Percentiles rank a stretch among this genome's conserved stretches.
Conservation (phyloP, 2,888 invertebrate species). For the Ypsolopha scabrella region DNA sequence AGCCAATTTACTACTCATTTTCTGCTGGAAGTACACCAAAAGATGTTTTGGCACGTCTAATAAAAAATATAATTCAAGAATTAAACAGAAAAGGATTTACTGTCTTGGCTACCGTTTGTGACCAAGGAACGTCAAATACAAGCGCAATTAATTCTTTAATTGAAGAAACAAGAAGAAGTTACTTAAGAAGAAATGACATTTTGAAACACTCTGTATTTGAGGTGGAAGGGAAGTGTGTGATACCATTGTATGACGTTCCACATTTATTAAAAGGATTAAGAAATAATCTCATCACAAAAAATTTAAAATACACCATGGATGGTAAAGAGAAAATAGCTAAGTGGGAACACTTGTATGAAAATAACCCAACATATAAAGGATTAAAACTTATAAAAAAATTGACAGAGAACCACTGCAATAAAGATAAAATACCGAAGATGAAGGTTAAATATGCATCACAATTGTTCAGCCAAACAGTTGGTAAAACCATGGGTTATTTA, state of each 20-base stretch:
- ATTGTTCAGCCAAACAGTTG: conserved; percentile 9
- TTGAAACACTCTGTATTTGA: conserved; percentile 2
- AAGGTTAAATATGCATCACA: conserved; percentile 8
- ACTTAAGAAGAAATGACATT: conserved; percentile 6
- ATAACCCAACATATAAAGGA: conserved; percentile 9
- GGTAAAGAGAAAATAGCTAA: conserved; percentile 4
- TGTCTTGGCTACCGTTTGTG: conserved; percentile 12
- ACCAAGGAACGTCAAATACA: conserved; percentile 12
- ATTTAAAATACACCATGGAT: conserved; percentile 5
- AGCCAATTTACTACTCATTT: conserved; percentile 11
- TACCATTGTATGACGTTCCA: conserved; percentile 11
- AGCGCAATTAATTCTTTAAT: conserved; percentile 9
- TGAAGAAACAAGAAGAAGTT: conserved; percentile 5
- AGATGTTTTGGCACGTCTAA: conserved; percentile 3
- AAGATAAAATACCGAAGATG: conserved; percentile 9
- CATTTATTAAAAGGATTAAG: conserved; percentile 12
- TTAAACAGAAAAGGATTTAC: conserved; percentile 7
- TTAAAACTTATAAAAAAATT: conserved; percentile 9
- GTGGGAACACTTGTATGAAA: conserved; percentile 8
- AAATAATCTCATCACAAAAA: conserved; percentile 10
- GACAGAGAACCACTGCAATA: conserved; percentile 7
- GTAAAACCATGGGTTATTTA: conserved; percentile 6
- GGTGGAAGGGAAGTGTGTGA: conserved; percentile 6
- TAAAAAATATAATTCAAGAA: conserved; percentile 7
- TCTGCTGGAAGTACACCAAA: conserved; percentile 8